Evolutionary conservation across 1,140 invertebrate genomes (phyloP).

Genomic region (Protaetia brevitarsis): DNA sequence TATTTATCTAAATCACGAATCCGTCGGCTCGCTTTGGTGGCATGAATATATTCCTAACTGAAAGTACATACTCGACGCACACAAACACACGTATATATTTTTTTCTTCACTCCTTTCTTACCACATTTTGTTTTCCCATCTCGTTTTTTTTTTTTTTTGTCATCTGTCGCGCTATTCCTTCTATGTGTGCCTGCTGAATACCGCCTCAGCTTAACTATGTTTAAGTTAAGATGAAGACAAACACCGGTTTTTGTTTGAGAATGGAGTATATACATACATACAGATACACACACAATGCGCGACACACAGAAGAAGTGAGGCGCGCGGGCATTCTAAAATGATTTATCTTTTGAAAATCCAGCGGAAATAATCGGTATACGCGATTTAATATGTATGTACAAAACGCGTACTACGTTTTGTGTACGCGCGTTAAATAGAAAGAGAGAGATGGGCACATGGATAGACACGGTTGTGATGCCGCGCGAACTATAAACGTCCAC

Average conservation of each 20-base stretch:
- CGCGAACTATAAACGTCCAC: not conserved
- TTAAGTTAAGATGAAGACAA: constrained; percentile 42
- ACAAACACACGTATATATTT: too few relatives aligned
- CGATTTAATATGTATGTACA: not conserved
- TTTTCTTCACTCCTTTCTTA: constrained; percentile 7
- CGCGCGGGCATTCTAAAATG: too few relatives aligned
- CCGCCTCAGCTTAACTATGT: constrained; percentile 44
- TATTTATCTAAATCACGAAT: constrained; percentile 46
- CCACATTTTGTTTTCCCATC: not conserved
- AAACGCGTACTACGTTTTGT: not conserved
- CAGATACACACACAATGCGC: too few relatives aligned
- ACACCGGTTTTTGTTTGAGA: constrained; percentile 18
- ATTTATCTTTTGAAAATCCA: constrained; percentile 16
- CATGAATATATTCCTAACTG: constrained; percentile 44
- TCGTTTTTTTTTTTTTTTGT: constrained; percentile 29
- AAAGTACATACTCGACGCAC: constrained; percentile 10
- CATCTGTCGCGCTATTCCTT: not conserved
- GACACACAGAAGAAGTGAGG: too few relatives aligned
- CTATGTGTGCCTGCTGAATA: constrained; percentile 34
- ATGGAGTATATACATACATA: too few relatives aligned
- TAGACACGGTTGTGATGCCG: too few relatives aligned
- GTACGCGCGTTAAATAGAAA: not conserved
- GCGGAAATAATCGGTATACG: constrained; percentile 15
- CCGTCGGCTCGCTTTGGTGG: constrained; percentile 42
- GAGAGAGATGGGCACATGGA: too few relatives aligned